Evolutionary conservation across 2,888 invertebrate species (phyloP), one percentile per base, ranked within the genome.

Genomic region (Scotopteryx bipunctaria): DNA sequence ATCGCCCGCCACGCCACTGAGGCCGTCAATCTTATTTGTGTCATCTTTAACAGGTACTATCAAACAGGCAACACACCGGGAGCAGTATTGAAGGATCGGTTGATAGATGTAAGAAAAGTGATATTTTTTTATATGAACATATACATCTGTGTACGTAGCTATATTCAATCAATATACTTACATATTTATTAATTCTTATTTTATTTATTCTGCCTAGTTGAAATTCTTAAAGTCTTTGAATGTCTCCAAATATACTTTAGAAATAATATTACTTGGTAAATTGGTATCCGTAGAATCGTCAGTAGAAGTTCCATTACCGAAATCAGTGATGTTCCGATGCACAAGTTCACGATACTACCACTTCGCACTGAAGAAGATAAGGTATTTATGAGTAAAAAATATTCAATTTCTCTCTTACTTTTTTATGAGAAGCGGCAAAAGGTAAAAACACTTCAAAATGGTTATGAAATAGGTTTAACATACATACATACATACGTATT

Each of bases 301-400:
- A 86, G 45, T 16, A 81, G 37, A 21, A 87, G 55, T 59, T 88
- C 89, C 71, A 84, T 73, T 40, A 83, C 56, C 8, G 89, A 87
- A 55, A 88, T 83, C 0, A 88, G 66, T 15, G 89, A 90, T 33
- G 82, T 71, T 3, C 89, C 89, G 45, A 86, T 74, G 57, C 86
- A 87, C 27, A 88, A 62, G 59, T 89, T 89, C 11, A 88, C 64
- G 0, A 83, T 80, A 6, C 88, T 86, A 6, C 86, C 88, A 40
- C 79, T 78, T 60, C 78, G 71, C 33, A 90, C 89, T 90, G 81
- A 46, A 83, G 40, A 25, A 3, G 4, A 35, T n/a, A 32, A 31
- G 6, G 13, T 11, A 0, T 5, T 21, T 17, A 21, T n/a, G 19
- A n/a, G 17, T 13, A 9, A 15, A 33, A n/a, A 9, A 33, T 9